These are phyloP conservation scores for Epistrophe eligans DNA, from an alignment of 2,888 invertebrate species.

Conservation along the genomic window DNA sequence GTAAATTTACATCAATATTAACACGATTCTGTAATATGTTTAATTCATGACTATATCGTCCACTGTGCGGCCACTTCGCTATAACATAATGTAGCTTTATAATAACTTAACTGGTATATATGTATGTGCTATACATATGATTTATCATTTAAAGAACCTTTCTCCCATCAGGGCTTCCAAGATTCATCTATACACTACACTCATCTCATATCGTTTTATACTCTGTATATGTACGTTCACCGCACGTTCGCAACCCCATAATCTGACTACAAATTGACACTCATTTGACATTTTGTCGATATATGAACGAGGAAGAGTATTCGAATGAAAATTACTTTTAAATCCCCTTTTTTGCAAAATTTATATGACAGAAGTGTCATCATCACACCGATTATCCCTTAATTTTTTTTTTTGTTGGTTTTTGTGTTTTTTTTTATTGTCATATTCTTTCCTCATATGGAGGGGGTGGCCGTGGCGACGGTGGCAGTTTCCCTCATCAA, in stretches of 20 bases:
- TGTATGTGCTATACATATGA: neutral
- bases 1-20: neutral
- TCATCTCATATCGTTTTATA: neutral
- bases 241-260: slow-evolving; percentile 26
- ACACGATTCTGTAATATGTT: neutral
- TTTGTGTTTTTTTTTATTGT: slow-evolving; percentile 29
- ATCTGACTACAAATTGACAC: slow-evolving; percentile 72
- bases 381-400: slow-evolving; percentile 73
- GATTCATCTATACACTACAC: neutral
- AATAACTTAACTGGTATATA: neutral
- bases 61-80: neutral
- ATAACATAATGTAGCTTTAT: neutral
- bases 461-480: neutral
- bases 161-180: neutral
- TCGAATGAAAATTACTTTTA: slow-evolving; percentile 70
- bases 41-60: neutral
- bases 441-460: neutral
- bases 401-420: slow-evolving; percentile 38
- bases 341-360: slow-evolving; percentile 70
- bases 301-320: slow-evolving; percentile 43
- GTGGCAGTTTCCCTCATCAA: slow-evolving; percentile 66
- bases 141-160: slow-evolving; percentile 18
- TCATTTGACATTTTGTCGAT: slow-evolving; percentile 54
- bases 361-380: slow-evolving; percentile 74
- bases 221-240: neutral